A percentile compares a stretch with the other conserved stretches of the same genome.
phyloP scores from a whole-genome alignment of 2,888 invertebrate species.

The Boloria euphrosyne region DNA sequence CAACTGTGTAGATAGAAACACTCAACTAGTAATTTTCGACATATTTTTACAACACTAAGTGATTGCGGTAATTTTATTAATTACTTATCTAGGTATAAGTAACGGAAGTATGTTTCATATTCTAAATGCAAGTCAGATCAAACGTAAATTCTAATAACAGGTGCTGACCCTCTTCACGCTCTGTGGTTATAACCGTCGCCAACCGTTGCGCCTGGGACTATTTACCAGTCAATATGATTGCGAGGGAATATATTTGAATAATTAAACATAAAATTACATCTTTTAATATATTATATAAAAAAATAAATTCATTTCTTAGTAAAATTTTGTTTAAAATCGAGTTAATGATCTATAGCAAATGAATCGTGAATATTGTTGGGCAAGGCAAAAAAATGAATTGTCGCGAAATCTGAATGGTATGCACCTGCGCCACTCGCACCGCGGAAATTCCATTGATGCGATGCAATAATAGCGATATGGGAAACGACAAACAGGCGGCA shows the following conservation, averaged over 20 bases:
- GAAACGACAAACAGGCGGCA: conserved; percentile 42
- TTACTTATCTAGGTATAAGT: too few species aligned
- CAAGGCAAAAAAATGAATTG: conserved; percentile 32
- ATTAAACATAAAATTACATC: conserved; percentile 18
- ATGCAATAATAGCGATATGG: conserved; percentile 43
- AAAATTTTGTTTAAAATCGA: conserved; percentile 9
- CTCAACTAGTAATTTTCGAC: too few species aligned
- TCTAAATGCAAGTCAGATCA: conserved; percentile 20
- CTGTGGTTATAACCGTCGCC: conserved; percentile 65
- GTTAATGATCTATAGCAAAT: conserved; percentile 8
- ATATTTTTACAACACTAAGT: too few species aligned
- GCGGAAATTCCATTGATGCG: conserved; percentile 47
- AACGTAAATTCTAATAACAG: conserved; percentile 52
- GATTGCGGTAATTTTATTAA: too few species aligned
- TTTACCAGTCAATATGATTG: conserved; percentile 45
- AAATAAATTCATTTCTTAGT: neutral
- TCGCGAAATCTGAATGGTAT: conserved; percentile 35
- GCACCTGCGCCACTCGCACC: conserved; percentile 37
- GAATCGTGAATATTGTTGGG: conserved; percentile 19
- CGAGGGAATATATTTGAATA: conserved; percentile 35
- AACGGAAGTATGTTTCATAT: neutral
- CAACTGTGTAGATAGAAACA: too few species aligned
- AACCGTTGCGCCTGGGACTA: conserved; percentile 59
- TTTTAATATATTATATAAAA: neutral
- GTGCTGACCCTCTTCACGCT: conserved; percentile 68